Evolutionary conservation across 2,113 vertebrate species (phyloP).

Genomic region (Chloropsis cyanopogon): DNA sequence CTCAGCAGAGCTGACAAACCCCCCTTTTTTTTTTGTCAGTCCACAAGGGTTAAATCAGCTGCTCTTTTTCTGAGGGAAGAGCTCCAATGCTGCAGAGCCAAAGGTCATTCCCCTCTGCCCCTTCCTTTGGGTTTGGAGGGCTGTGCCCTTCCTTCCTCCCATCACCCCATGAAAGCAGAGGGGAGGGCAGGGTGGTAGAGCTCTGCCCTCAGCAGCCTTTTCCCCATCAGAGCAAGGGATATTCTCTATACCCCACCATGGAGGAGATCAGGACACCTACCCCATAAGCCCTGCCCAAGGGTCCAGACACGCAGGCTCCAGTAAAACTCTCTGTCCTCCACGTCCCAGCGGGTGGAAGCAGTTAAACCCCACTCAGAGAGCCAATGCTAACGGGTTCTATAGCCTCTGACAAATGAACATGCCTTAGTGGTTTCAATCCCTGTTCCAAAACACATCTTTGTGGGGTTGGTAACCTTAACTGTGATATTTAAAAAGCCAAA

Average conservation of each 20-base stretch:
- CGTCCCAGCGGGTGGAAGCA: neutral
- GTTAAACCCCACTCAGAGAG: neutral
- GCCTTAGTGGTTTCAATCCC: neutral
- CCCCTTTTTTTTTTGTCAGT: neutral
- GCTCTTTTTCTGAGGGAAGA: neutral
- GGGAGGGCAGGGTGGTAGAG: neutral
- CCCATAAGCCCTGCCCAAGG: accelerated
- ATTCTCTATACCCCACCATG: accelerated
- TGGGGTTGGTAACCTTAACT: neutral
- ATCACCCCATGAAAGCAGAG: neutral
- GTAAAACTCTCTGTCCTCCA: neutral
- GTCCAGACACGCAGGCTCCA: accelerated
- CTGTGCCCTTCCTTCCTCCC: neutral
- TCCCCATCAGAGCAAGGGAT: neutral
- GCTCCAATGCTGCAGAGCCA: neutral
- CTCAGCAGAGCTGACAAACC: neutral
- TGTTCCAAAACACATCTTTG: neutral
- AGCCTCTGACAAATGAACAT: neutral
- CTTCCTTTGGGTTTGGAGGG: neutral
- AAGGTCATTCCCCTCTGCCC: neutral
- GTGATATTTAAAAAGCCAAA: accelerated
- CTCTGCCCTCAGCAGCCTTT: neutral
- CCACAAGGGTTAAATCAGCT: neutral
- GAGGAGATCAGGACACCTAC: neutral
- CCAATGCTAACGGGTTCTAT: accelerated